These are phyloP conservation scores for Onchidella celtica DNA, from an alignment of 2,888 invertebrate genomes.

Conservation along the genomic window DNA sequence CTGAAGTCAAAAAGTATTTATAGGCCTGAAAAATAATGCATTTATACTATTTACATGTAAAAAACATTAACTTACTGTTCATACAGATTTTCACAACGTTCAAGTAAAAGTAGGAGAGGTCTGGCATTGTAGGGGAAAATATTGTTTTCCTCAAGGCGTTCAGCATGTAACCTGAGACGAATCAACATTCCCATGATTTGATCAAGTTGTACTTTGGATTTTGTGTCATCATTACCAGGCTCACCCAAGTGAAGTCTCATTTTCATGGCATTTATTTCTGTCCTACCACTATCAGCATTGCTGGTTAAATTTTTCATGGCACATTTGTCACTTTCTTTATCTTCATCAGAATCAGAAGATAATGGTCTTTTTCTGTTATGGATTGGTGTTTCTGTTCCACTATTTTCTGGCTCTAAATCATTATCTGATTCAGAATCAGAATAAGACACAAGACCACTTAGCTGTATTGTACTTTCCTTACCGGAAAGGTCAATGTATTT, in stretches of 20 bases:
- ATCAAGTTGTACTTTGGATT: background rate
- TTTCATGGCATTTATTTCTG: too few relatives aligned
- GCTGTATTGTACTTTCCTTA: too few relatives aligned
- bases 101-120: constrained; percentile 16
- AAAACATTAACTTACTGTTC: too few relatives aligned
- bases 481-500: too few relatives aligned
- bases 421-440: constrained; percentile 35
- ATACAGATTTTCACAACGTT: constrained; percentile 27
- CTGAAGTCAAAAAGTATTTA: too few relatives aligned
- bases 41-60: too few relatives aligned
- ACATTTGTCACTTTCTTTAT: background rate
- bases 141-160: constrained; percentile 6
- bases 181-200: constrained; percentile 39
- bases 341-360: background rate
- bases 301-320: background rate
- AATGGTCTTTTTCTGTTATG: background rate
- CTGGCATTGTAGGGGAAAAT: constrained; percentile 33
- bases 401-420: background rate
- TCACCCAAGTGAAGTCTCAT: too few relatives aligned
- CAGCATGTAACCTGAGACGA: constrained; percentile 20
- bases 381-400: background rate
- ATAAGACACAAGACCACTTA: constrained; percentile 17
- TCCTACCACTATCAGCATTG: background rate
- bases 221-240: too few relatives aligned
- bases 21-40: too few relatives aligned